Evolutionary conservation across 2,113 vertebrate genomes (phyloP).

Genomic region (Heptranchias perlo): DNA sequence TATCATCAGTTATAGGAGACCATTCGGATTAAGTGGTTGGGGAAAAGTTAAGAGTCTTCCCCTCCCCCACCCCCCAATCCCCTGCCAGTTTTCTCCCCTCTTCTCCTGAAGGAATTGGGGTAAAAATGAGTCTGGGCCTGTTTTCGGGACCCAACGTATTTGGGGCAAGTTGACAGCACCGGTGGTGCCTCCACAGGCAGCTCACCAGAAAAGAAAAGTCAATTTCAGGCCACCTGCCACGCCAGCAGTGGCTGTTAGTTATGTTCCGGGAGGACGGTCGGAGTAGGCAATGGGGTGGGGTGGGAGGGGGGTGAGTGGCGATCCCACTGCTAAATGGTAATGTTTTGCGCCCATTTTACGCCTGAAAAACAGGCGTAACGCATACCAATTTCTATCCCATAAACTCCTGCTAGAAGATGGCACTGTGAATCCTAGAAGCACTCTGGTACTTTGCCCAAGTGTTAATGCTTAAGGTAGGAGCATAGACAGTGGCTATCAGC

Average conservation of each 20-base stretch:
- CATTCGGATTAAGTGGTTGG: no score
- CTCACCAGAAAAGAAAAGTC: no score
- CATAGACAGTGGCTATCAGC: no score
- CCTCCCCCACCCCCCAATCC: no score
- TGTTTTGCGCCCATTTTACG: background rate
- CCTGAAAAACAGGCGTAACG: background rate
- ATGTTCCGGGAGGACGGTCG: background rate
- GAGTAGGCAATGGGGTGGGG: background rate
- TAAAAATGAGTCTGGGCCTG: background rate
- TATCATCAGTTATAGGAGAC: no score
- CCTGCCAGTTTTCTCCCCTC: background rate
- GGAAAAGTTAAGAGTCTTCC: no score
- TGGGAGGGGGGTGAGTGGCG: background rate
- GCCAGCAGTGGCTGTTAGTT: background rate
- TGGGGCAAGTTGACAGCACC: background rate
- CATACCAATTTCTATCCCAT: background rate
- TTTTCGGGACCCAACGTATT: background rate
- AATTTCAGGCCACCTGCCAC: background rate
- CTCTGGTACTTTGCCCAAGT: no score
- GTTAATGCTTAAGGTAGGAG: no score
- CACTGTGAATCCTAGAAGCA: no score
- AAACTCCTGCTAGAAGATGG: background rate
- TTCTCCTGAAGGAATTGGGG: background rate
- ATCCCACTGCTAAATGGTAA: background rate
- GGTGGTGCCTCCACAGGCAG: background rate